Base-by-base conservation (phyloP, 1,140 invertebrate genomes). In the Atopsyche davidsoni region DNA sequence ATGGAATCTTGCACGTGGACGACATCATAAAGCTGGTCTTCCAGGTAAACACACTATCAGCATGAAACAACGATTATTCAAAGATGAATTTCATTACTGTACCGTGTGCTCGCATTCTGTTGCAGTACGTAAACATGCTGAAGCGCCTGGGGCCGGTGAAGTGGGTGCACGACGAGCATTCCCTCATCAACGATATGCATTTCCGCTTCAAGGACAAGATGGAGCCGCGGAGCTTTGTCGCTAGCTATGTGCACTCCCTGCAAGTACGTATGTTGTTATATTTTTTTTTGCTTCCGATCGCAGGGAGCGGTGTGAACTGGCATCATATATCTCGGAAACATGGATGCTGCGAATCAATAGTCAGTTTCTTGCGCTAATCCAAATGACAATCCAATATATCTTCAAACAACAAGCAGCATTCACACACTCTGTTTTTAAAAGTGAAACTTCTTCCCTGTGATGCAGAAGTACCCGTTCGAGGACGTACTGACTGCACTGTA, bases 201-300 rank as follows among this genome's bases (percentile, higher is more conserved):
- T 96, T 96, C 67, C 73, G 84, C 13, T 96, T 94, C 68, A 92
- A 90, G 63, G 95, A 98, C 63, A 92, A 92, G 62, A 84, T 87
- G 63, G 80, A 80, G 13, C 90, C 94, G 0, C 73, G 81, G 38
- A 72, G 58, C 51, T 83, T 90, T 59, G 89, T 88, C 7, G 79
- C 75, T 11, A 64, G 68, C 28, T 68, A 87, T 13, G 81, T 87
- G 6, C 75, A 81, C 19, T 66, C 69, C 2, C 58, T 86, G 46
- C 82, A 84, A 62, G 76, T 76, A 46, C 51, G 53, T 52, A 43
- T n/a, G n/a, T n/a, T n/a, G n/a, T n/a, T n/a, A n/a, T n/a, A n/a
- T n/a, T n/a, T n/a, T n/a, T n/a, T n/a, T n/a, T n/a, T n/a, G n/a
- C n/a, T n/a, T n/a, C n/a, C n/a, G n/a, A n/a, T n/a, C n/a, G n/a